Evolutionary conservation across 2,888 invertebrate species (phyloP), one percentile per base, ranked within the genome.

Genomic region (Pollenia labialis): DNA sequence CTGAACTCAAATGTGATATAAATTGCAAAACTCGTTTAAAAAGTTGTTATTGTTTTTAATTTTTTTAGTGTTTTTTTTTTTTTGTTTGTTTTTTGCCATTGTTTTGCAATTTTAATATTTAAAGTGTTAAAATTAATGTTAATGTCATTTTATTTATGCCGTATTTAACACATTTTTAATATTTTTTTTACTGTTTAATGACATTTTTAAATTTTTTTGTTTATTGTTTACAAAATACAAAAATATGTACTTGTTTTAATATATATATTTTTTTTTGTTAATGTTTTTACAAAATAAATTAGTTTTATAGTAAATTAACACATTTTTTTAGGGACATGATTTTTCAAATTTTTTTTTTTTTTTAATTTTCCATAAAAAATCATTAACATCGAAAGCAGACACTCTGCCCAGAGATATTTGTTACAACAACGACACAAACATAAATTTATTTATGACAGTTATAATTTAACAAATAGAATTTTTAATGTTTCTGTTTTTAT

Each of bases 61-160:
- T 66, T 54, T 32, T 14, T 44, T 69, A 32, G 9, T 69, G 1
- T 8, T 69, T 62, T 44, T 74, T 81, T 54, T 82, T 18, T 2
- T 18, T 48, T 62, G n/a, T 46, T 56, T 58, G 9, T 44, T 56
- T 48, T n/a, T 12, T 81, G 16, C 16, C 18, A 58, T 77, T 71
- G 75, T 77, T 72, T 77, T 72, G 52, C 68, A 84, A 79, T 84
- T 74, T 84, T 60, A 84, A 79, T 84, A 68, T 76, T 52, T 62
- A 60, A 83, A 86, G 82, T 86, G 86, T 86, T 86, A 80, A 83
- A 74, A 86, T 76, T 80, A 86, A 83, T 86, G 83, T 86, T 86
- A 83, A 83, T 86, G 86, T 86, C 86, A 86, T 80, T 76, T 80
- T 62, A 83, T 86, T 83, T 86, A 83, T 76, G 80, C 58, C 66